Evolutionary conservation across 2,888 invertebrate genomes (phyloP).

Genomic region (Petrolisthes cinctipes): DNA sequence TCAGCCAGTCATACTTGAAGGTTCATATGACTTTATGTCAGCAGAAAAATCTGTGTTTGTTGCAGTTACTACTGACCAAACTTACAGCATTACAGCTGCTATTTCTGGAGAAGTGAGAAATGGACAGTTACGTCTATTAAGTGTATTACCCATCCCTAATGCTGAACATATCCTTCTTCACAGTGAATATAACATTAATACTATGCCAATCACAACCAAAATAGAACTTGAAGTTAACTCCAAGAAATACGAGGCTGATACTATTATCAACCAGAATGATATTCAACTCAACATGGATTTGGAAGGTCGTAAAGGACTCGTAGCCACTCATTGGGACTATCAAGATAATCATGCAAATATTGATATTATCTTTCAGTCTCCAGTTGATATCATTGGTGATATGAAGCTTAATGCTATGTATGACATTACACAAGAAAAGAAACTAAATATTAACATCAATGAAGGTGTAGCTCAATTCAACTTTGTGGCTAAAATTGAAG

Average conservation of each 20-base stretch:
- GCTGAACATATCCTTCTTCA: conserved; percentile 13
- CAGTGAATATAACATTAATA: not conserved
- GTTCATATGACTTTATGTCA: conserved; percentile 16
- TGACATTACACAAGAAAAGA: conserved; percentile 27
- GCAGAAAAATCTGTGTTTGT: not conserved
- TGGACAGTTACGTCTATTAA: conserved; percentile 6
- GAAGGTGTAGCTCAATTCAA: conserved; percentile 35
- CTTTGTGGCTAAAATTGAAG: conserved; percentile 19
- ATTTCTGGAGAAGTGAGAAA: conserved; percentile 28
- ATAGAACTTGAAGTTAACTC: conserved; percentile 4
- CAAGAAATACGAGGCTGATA: conserved; percentile 3
- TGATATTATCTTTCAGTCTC: conserved; percentile 24
- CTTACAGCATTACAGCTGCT: conserved; percentile 21
- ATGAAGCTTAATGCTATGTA: not conserved
- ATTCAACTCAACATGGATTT: conserved; percentile 22
- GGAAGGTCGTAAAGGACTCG: not conserved
- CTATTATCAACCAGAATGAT: not conserved
- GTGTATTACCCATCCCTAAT: conserved; percentile 12
- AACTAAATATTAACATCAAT: conserved; percentile 24
- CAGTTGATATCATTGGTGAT: conserved; percentile 10
- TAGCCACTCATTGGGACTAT: conserved; percentile 19
- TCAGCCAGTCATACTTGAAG: conserved; percentile 21
- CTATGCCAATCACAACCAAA: conserved; percentile 35
- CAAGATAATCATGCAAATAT: not conserved
- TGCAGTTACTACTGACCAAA: not conserved